Evolutionary conservation across 2,888 invertebrate species (phyloP).

Genomic region (Trachelus tabidus): DNA sequence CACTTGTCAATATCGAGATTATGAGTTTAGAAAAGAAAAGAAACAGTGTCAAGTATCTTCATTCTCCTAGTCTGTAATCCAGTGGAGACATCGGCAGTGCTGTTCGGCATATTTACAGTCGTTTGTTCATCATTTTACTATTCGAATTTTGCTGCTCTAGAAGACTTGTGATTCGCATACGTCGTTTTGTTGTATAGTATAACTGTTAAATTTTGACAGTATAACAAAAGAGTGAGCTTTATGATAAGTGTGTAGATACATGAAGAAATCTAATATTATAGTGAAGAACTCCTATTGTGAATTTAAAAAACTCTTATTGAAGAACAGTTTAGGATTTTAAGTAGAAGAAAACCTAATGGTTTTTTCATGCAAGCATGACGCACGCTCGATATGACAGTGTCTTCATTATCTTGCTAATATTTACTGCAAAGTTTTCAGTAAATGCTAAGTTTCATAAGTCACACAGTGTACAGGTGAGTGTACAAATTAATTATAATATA

Average conservation of each 20-base stretch:
- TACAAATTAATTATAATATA: neutral
- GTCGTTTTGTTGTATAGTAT: neutral
- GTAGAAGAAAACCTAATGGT: conserved; percentile 29
- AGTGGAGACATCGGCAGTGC: neutral
- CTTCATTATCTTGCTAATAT: conserved; percentile 35
- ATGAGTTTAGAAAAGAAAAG: neutral
- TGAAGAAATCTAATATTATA: neutral
- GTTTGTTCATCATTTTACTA: neutral
- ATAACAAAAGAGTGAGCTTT: neutral
- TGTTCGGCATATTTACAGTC: neutral
- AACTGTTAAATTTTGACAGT: neutral
- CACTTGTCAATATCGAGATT: neutral
- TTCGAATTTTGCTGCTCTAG: neutral
- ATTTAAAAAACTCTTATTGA: neutral
- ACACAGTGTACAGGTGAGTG: conserved; percentile 36
- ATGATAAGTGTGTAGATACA: neutral
- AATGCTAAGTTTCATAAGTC: conserved; percentile 28
- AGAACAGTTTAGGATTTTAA: neutral
- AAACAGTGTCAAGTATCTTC: neutral
- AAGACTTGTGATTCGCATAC: neutral
- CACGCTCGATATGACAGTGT: conserved; percentile 31
- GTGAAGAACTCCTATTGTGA: neutral
- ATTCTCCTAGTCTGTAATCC: neutral
- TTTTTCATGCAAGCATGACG: conserved; percentile 38
- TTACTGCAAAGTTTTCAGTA: conserved; percentile 21